Conservation (phyloP, 2,797 vertebrate genomes). For the Diplodus sargus region DNA sequence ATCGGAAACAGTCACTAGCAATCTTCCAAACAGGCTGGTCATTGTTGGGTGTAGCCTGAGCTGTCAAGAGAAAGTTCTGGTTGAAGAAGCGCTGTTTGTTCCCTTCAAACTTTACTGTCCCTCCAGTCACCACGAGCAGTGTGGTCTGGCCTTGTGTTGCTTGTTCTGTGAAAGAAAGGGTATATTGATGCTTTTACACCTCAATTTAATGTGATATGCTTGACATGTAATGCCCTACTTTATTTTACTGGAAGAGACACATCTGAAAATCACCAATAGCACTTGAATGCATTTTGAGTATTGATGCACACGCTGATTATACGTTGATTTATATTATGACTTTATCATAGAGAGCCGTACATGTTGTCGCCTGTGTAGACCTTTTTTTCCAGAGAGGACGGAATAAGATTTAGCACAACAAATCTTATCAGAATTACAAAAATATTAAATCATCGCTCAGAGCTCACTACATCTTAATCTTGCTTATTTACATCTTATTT, state of each 20-base stretch:
- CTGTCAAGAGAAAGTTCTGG: conserved; percentile 96
- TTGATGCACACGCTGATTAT: too few relatives aligned
- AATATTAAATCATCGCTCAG: too few relatives aligned
- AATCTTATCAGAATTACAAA: too few relatives aligned
- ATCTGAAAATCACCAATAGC: background rate
- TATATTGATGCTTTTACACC: background rate
- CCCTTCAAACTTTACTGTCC: conserved; percentile 95
- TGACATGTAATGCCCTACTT: background rate
- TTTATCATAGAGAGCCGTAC: too few relatives aligned
- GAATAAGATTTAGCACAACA: too few relatives aligned
- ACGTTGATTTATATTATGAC: too few relatives aligned
- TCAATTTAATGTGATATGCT: background rate
- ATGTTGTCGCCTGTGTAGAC: too few relatives aligned
- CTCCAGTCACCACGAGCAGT: conserved; percentile 93
- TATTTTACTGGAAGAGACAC: background rate
- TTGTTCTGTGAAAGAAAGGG: conserved; percentile 86
- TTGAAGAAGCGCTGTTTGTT: conserved; percentile 96
- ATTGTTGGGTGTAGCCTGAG: conserved; percentile 88
- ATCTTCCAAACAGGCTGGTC: conserved; percentile 97
- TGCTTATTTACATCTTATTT: too few relatives aligned
- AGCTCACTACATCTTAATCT: too few relatives aligned
- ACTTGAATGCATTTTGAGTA: background rate
- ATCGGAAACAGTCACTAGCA: conserved; percentile 96
- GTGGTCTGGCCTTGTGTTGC: conserved; percentile 95
- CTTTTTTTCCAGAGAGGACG: too few relatives aligned